phyloP scores from a whole-genome alignment of 2,113 vertebrate genomes.

The Sinocyclocheilus rhinocerous region DNA sequence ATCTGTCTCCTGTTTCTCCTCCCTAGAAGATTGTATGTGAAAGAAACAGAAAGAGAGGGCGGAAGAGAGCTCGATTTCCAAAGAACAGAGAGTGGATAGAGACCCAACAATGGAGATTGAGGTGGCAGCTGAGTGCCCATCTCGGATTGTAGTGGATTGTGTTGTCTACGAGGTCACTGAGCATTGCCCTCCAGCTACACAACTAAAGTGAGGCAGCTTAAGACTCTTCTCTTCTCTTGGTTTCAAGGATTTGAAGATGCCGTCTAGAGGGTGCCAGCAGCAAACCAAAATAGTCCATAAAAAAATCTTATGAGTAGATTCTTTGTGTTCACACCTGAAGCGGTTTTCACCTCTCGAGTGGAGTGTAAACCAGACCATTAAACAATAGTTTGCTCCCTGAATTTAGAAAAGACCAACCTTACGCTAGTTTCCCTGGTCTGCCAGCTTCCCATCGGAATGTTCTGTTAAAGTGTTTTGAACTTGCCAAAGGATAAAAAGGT shows the following conservation, averaged over 20 bases:
- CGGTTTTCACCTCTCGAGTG: conserved; percentile 52
- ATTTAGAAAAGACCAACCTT: conserved; percentile 30
- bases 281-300: conserved; percentile 54
- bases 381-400: conserved; percentile 14
- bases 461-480: conserved; percentile 39
- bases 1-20: conserved; percentile 35
- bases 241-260: conserved; percentile 59
- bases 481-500: conserved; percentile 37
- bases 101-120: conserved; percentile 65
- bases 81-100: conserved; percentile 49
- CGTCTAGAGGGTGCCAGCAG: conserved; percentile 43
- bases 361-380: conserved; percentile 38
- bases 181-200: conserved; percentile 64
- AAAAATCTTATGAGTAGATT: conserved; percentile 32
- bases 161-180: conserved; percentile 58
- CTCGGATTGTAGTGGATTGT: conserved; percentile 61
- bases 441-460: conserved; percentile 33
- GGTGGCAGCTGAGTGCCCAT: conserved; percentile 64
- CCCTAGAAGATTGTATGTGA: conserved; percentile 59
- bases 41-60: conserved; percentile 44
- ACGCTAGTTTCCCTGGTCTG: conserved; percentile 2
- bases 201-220: conserved; percentile 58
- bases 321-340: conserved; percentile 47
- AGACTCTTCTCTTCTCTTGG: conserved; percentile 61
- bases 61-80: conserved; percentile 40